Evolutionary conservation across 2,113 vertebrate species (phyloP).

Genomic region (Telmatochromis sp.): DNA sequence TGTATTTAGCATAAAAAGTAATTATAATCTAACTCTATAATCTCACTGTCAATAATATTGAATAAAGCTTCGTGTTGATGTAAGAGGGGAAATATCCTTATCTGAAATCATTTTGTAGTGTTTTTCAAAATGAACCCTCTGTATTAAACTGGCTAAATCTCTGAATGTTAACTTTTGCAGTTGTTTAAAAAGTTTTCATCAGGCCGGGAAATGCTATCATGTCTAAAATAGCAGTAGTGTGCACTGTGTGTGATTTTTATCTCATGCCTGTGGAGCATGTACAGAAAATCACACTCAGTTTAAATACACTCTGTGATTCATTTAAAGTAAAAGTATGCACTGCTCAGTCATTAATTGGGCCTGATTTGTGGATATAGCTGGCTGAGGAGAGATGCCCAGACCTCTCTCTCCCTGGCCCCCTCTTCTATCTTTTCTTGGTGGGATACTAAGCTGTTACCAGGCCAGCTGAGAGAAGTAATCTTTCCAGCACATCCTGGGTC

Average conservation of each 20-base stretch:
- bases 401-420: background rate
- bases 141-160: background rate
- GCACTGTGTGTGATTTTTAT: background rate
- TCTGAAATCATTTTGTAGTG: background rate
- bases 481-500: background rate
- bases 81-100: background rate
- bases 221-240: background rate
- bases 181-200: background rate
- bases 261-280: background rate
- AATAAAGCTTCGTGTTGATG: background rate
- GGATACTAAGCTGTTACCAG: background rate
- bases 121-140: background rate
- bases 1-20: background rate
- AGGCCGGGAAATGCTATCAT: background rate
- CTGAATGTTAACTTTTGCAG: background rate
- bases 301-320: background rate
- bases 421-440: background rate
- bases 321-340: background rate
- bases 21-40: background rate
- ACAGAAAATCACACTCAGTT: background rate
- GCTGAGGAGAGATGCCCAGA: background rate
- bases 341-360: background rate
- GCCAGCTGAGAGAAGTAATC: background rate
- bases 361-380: background rate
- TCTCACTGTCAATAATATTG: background rate